Conservation (phyloP, 1,140 invertebrate species). For the Nasonia longicornis region DNA sequence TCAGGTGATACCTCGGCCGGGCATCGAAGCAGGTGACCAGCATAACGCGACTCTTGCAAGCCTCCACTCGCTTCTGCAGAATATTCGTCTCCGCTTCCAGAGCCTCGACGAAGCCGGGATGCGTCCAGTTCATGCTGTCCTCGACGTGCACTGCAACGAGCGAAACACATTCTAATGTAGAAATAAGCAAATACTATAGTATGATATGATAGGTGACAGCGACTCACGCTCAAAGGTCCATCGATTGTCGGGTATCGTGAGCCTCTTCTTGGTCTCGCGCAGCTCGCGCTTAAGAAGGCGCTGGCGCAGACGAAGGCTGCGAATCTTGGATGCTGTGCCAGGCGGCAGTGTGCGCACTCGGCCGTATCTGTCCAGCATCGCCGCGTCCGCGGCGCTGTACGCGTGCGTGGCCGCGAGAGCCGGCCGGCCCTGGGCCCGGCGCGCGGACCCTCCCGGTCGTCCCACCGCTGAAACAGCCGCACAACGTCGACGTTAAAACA, state of each 20-base stretch:
- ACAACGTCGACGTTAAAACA: conserved; percentile 69
- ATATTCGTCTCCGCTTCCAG: conserved; percentile 71
- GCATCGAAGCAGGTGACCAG: conserved; percentile 72
- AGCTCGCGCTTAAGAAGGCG: conserved; percentile 71
- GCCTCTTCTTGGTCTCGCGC: conserved; percentile 65
- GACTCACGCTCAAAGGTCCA: conserved; percentile 75
- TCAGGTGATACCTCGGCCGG: conserved; percentile 52
- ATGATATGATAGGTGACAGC: too few relatives aligned
- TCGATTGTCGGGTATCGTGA: conserved; percentile 69
- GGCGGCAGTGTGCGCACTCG: conserved; percentile 65
- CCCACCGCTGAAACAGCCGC: conserved; percentile 69
- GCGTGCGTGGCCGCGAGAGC: conserved; percentile 63
- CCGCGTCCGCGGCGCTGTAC: conserved; percentile 72
- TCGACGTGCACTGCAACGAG: conserved; percentile 70
- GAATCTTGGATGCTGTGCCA: conserved; percentile 69
- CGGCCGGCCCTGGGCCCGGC: conserved; percentile 54
- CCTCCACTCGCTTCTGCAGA: conserved; percentile 70
- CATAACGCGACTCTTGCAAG: conserved; percentile 72
- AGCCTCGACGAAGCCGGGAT: conserved; percentile 72
- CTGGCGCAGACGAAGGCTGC: conserved; percentile 70
- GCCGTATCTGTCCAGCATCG: conserved; percentile 68
- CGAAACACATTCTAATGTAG: too few relatives aligned
- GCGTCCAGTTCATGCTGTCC: conserved; percentile 69
- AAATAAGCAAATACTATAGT: background rate
- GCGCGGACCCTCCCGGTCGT: conserved; percentile 63